phyloP scores from a whole-genome alignment of 2,888 invertebrate genomes.

The Protophormia terraenovae region DNA sequence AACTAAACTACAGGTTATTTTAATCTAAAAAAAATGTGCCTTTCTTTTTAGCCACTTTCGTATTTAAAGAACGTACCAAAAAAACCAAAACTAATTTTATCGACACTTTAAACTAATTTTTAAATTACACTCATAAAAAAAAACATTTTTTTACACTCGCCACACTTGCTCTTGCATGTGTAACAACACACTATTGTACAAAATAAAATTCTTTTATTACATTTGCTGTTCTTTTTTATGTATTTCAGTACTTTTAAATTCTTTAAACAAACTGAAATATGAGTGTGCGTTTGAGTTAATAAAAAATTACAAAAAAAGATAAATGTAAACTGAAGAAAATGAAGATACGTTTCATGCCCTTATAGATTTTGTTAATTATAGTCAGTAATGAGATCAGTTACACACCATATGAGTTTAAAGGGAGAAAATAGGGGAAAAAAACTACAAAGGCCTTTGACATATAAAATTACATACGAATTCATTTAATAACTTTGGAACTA shows the following conservation, averaged over 20 bases:
- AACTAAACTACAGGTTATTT: neutral
- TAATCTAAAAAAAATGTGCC: neutral
- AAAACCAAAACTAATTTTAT: neutral
- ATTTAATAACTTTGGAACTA: no score
- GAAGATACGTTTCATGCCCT: conserved; percentile 32
- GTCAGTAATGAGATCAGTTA: conserved; percentile 52
- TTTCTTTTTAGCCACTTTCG: neutral
- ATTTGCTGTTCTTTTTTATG: neutral
- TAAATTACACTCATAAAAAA: conserved; percentile 47
- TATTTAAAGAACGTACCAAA: neutral
- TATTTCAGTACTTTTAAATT: conserved; percentile 9
- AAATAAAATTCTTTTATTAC: neutral
- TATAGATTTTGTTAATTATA: conserved; percentile 47
- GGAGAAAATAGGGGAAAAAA: no score
- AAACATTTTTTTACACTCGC: conserved; percentile 3
- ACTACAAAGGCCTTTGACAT: neutral
- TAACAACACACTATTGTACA: neutral
- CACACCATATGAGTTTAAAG: no score
- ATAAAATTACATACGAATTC: no score
- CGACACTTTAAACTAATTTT: conserved; percentile 47
- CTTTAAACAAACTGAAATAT: neutral
- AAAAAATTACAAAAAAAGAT: neutral
- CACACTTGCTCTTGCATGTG: conserved; percentile 11
- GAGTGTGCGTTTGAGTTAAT: neutral
- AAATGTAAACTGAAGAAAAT: neutral